A percentile compares a stretch with the other conserved stretches of the same genome.
These are phyloP conservation scores for Syngnathus acus DNA, from an alignment of 2,797 vertebrate species.

Conservation along the genomic window DNA sequence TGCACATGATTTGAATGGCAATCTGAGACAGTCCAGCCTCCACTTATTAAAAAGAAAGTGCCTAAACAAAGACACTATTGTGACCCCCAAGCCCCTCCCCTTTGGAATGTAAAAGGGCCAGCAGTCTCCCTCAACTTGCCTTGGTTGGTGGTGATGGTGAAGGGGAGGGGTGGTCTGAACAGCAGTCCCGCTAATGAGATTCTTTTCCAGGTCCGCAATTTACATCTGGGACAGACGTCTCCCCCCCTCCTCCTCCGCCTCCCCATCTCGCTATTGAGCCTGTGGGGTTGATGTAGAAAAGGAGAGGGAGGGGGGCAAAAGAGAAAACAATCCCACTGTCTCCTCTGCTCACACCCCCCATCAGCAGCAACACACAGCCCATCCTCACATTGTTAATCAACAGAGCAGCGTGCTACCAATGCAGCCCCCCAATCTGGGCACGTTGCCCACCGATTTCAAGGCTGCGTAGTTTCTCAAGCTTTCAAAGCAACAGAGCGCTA, in stretches of 20 bases:
- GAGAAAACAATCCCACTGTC: constrained; percentile 74
- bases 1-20: constrained; percentile 47
- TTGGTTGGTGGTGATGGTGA: constrained; percentile 23
- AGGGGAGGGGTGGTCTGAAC: constrained; percentile 48
- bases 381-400: constrained; percentile 75
- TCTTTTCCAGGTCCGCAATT: constrained; percentile 83
- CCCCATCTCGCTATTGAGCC: constrained; percentile 77
- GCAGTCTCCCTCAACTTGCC: constrained; percentile 66
- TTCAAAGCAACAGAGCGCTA: constrained; percentile 1
- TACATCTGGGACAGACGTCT: constrained; percentile 85
- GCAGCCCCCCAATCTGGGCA: constrained; percentile 51
- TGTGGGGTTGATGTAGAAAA: constrained; percentile 68
- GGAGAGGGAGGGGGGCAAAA: constrained; percentile 52
- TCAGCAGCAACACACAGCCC: constrained; percentile 56
- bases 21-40: constrained; percentile 37
- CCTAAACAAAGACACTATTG: constrained; percentile 79
- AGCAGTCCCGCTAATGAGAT: constrained; percentile 81
- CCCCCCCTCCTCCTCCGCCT: constrained; percentile 40
- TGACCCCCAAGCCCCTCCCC: constrained; percentile 65
- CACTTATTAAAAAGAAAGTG: constrained; percentile 65
- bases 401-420: constrained; percentile 58
- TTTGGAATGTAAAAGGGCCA: constrained; percentile 73
- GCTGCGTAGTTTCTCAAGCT: constrained; percentile 37
- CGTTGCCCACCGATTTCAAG: constrained; percentile 47
- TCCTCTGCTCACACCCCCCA: constrained; percentile 34